phyloP scores from a whole-genome alignment of 2,888 invertebrate genomes.

The Morpho helenor region DNA sequence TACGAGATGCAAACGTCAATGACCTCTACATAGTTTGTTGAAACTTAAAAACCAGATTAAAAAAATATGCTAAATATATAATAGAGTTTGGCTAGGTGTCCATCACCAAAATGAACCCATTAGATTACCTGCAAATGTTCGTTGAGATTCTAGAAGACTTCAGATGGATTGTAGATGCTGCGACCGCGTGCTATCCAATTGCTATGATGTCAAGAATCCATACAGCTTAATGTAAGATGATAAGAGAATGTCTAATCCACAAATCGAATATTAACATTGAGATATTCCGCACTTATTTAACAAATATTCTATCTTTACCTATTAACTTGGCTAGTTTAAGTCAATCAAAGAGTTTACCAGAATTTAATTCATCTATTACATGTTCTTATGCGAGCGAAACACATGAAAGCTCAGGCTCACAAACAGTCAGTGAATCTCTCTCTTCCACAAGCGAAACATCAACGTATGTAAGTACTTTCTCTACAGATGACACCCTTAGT shows the following conservation, averaged over 20 bases:
- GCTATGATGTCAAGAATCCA: constrained; percentile 57
- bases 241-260: constrained; percentile 4
- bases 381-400: constrained; percentile 3
- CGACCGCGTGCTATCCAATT: constrained; percentile 58
- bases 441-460: constrained; percentile 8
- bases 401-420: too few species aligned
- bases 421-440: too few species aligned
- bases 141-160: constrained; percentile 53
- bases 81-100: constrained; percentile 8
- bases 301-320: background rate
- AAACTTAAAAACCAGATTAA: background rate
- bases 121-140: constrained; percentile 44
- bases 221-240: constrained; percentile 36
- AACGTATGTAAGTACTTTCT: constrained; percentile 6
- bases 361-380: constrained; percentile 1
- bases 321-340: background rate
- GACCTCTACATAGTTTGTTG: too few species aligned
- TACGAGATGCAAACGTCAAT: too few species aligned
- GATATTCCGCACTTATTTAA: background rate
- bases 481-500: constrained; percentile 39
- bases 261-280: background rate
- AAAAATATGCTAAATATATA: constrained; percentile 16
- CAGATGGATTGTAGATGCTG: constrained; percentile 59
- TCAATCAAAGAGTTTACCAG: constrained; percentile 18
- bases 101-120: constrained; percentile 47